Evolutionary conservation across 2,888 invertebrate species (phyloP).

Genomic region (Amphimallon solstitiale): DNA sequence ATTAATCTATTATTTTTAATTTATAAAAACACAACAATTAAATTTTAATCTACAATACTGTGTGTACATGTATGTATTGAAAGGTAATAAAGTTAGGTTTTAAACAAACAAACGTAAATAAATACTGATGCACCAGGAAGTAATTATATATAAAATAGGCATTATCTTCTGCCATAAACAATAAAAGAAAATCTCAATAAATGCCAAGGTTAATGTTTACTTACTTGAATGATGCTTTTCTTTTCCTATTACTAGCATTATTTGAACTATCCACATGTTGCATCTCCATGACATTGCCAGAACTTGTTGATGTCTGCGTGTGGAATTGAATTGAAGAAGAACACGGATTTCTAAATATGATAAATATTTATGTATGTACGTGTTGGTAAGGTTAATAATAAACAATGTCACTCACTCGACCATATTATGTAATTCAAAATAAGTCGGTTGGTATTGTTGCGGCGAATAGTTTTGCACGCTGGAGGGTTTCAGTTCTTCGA

Average conservation of each 20-base stretch:
- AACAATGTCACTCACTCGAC: conserved; percentile 57
- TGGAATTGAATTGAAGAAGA: conserved; percentile 53
- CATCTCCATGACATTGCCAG: conserved; percentile 53
- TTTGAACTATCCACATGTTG: conserved; percentile 56
- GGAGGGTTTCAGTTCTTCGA: conserved; percentile 61
- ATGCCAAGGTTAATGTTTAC: conserved; percentile 49
- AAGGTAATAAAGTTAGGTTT: no score
- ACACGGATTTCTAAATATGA: conserved; percentile 56
- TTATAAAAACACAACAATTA: no score
- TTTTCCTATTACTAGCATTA: conserved; percentile 59
- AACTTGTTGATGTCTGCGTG: conserved; percentile 44
- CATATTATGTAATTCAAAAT: conserved; percentile 59
- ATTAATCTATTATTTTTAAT: no score
- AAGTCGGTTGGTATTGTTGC: conserved; percentile 57
- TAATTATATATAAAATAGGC: no score
- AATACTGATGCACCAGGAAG: no score
- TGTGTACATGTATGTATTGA: no score
- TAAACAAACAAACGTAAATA: no score
- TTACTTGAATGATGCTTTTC: conserved; percentile 66
- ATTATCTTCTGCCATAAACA: neutral
- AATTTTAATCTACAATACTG: no score
- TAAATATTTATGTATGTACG: neutral
- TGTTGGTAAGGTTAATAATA: neutral
- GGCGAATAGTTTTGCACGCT: conserved; percentile 52
- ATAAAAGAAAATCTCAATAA: neutral